phyloP scores from a whole-genome alignment of 2,113 vertebrate species.

The Pleuronectes platessa region DNA sequence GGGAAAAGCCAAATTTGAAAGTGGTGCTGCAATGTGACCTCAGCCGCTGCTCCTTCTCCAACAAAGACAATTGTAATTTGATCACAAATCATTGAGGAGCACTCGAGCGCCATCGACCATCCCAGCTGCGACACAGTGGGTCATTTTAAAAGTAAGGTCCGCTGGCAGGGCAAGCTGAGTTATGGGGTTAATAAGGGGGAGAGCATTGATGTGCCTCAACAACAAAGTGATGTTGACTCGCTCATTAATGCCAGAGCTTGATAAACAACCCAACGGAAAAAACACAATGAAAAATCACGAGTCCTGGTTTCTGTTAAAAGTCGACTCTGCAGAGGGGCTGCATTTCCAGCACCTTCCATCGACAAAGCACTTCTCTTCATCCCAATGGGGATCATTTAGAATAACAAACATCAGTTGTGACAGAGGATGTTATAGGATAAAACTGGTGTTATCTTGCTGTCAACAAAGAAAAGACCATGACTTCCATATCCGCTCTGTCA shows the following conservation, averaged over 20 bases:
- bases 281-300: conserved; percentile 4
- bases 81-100: conserved; percentile 38
- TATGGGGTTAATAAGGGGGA: conserved; percentile 73
- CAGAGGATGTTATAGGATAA: too few relatives aligned
- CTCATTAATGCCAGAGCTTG: conserved; percentile 50
- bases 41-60: background rate
- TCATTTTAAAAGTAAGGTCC: conserved; percentile 53
- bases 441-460: too few relatives aligned
- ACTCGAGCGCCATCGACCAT: conserved; percentile 57
- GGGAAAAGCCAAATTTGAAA: background rate
- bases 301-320: conserved; percentile 6
- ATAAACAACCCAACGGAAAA: conserved; percentile 29
- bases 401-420: too few relatives aligned
- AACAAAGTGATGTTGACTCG: conserved; percentile 47
- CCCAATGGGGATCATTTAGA: too few relatives aligned
- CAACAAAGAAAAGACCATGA: too few relatives aligned
- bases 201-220: conserved; percentile 49
- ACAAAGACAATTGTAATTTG: conserved; percentile 36
- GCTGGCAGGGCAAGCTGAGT: conserved; percentile 52
- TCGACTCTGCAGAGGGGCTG: conserved; percentile 1
- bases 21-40: background rate
- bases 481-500: too few relatives aligned
- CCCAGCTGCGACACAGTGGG: conserved; percentile 14
- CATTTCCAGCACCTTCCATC: background rate
- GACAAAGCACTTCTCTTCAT: background rate